Percentiles rank a stretch among this genome's conserved stretches.
These are phyloP conservation scores for Psammodynastes pulverulentus DNA, from an alignment of 2,113 vertebrate genomes.

Conservation along the genomic window DNA sequence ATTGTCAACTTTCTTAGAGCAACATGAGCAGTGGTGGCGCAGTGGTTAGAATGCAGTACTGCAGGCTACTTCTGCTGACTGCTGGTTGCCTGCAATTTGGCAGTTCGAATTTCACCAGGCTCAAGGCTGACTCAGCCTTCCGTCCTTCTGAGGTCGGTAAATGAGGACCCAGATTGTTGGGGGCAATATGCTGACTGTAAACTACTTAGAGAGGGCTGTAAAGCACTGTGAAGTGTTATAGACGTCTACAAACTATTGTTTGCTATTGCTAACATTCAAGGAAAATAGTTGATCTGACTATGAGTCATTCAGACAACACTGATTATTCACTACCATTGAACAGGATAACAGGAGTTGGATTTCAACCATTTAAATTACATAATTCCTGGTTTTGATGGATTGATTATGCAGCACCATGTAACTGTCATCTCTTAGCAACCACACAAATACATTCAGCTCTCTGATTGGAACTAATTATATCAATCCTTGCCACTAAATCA, in stretches of 20 bases:
- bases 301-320: neutral
- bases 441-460: neutral
- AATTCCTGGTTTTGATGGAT: neutral
- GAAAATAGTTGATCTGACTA: neutral
- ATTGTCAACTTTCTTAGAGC: neutral
- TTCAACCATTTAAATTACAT: neutral
- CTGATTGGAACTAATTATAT: neutral
- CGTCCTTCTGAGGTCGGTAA: too few relatives aligned
- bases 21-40: too few relatives aligned
- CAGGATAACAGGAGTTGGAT: neutral
- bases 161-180: too few relatives aligned
- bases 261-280: neutral
- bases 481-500: neutral
- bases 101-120: too few relatives aligned
- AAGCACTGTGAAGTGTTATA: too few relatives aligned
- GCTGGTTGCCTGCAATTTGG: too few relatives aligned
- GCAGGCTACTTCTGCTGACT: too few relatives aligned
- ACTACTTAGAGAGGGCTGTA: too few relatives aligned
- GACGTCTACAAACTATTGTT: too few relatives aligned
- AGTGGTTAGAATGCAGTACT: too few relatives aligned
- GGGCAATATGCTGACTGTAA: too few relatives aligned
- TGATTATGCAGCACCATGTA: neutral
- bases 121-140: too few relatives aligned
- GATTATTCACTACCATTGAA: neutral
- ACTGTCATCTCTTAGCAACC: neutral